These are phyloP conservation scores for Ciconia maguari DNA, from an alignment of 2,113 vertebrate species.

Conservation along the genomic window DNA sequence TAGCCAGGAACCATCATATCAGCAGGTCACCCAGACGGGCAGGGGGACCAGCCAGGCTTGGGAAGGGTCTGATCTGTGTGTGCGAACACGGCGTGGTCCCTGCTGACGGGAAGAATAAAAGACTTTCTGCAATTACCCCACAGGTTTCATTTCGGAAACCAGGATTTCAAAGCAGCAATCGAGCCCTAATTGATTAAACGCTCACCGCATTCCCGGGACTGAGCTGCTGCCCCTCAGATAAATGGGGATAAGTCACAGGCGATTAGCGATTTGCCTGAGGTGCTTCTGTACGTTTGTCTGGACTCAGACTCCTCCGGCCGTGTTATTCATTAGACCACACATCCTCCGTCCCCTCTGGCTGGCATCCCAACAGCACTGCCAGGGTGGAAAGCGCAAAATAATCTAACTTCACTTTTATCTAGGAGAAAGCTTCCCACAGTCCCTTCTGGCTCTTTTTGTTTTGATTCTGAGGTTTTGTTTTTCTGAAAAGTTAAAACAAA, in stretches of 20 bases:
- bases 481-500: conserved; percentile 48
- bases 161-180: conserved; percentile 19
- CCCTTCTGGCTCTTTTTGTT: conserved; percentile 11
- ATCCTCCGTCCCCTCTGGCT: background rate
- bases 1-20: background rate
- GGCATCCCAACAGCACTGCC: background rate
- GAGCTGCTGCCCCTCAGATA: background rate
- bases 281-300: background rate
- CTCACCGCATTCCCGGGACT: background rate
- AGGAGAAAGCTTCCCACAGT: conserved; percentile 43
- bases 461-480: conserved; percentile 27
- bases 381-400: background rate
- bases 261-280: conserved; percentile 21
- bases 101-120: background rate
- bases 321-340: conserved; percentile 32
- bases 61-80: background rate
- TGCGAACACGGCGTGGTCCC: rapidly evolving
- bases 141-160: background rate
- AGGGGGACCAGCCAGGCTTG: background rate
- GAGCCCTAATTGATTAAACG: conserved; percentile 13
- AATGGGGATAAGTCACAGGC: conserved; percentile 18
- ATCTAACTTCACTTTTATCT: background rate
- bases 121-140: background rate
- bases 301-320: background rate
- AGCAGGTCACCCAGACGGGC: background rate